Conservation (phyloP, 2,797 vertebrate genomes). For the Diplodus sargus region DNA sequence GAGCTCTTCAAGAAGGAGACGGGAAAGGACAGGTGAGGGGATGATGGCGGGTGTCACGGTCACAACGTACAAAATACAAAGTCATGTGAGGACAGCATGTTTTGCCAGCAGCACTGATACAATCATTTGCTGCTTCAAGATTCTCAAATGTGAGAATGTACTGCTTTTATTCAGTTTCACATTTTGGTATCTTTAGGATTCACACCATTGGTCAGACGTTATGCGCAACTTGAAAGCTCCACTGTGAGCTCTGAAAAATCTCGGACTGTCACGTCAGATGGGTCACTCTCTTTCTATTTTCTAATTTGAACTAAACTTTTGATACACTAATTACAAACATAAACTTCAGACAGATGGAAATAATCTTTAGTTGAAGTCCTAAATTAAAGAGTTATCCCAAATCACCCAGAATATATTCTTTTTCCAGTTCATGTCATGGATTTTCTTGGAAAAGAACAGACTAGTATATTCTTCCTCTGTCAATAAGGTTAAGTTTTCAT, state of each 20-base stretch:
- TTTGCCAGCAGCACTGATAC: not conserved
- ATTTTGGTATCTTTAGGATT: not conserved
- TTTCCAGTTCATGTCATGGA: too few relatives aligned
- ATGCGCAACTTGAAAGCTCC: not conserved
- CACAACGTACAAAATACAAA: not conserved
- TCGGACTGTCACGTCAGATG: too few relatives aligned
- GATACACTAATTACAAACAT: too few relatives aligned
- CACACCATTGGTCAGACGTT: not conserved
- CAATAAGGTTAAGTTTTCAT: too few relatives aligned
- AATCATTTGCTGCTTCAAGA: not conserved
- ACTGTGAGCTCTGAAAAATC: not conserved
- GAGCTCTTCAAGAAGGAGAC: conserved; percentile 98
- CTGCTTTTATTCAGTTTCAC: not conserved
- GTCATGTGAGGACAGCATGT: not conserved
- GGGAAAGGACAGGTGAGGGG: conserved; percentile 95
- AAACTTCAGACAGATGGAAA: not conserved
- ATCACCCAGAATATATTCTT: too few relatives aligned
- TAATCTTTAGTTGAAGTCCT: not conserved
- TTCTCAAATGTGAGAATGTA: not conserved
- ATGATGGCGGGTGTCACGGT: not conserved
- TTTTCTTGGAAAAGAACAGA: too few relatives aligned
- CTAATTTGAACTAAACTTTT: too few relatives aligned
- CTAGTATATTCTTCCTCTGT: too few relatives aligned
- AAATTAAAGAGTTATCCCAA: not conserved
- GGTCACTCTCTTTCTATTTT: too few relatives aligned